Conservation (phyloP, 2,888 invertebrate genomes). For the Latrodectus elegans region DNA sequence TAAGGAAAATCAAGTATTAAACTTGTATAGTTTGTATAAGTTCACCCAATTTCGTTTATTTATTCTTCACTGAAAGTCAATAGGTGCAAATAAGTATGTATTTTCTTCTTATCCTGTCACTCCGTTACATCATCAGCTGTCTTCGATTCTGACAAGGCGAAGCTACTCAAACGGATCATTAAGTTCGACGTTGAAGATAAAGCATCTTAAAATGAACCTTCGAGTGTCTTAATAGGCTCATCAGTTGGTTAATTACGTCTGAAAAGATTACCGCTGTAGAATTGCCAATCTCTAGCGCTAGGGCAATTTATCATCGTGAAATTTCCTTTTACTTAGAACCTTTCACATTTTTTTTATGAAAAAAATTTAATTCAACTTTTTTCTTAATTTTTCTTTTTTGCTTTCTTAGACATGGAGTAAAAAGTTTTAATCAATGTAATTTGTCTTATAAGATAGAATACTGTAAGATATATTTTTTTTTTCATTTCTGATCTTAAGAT, state of each 20-base stretch:
- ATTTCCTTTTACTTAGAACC: constrained; percentile 32
- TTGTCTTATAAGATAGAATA: constrained; percentile 31
- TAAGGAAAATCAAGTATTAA: too few relatives aligned
- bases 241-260: constrained; percentile 61
- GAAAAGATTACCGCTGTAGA: constrained; percentile 53
- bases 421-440: constrained; percentile 56
- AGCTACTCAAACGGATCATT: constrained; percentile 35
- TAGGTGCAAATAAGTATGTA: too few relatives aligned
- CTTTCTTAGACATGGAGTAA: constrained; percentile 25
- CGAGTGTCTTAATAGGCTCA: constrained; percentile 50
- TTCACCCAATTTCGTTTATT: too few relatives aligned
- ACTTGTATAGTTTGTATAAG: too few relatives aligned
- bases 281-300: constrained; percentile 32
- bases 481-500: constrained; percentile 4
- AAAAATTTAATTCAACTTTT: constrained; percentile 43
- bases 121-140: too few relatives aligned
- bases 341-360: constrained; percentile 18
- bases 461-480: constrained; percentile 4
- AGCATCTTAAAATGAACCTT: constrained; percentile 57
- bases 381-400: constrained; percentile 14
- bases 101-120: too few relatives aligned
- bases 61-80: too few relatives aligned
- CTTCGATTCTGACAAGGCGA: too few relatives aligned
- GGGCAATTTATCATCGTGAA: constrained; percentile 49
- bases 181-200: constrained; percentile 43